Percentiles rank a stretch among this genome's conserved stretches.
Conservation (phyloP, 1,140 invertebrate genomes). For the Sweltsa coloradensis region DNA sequence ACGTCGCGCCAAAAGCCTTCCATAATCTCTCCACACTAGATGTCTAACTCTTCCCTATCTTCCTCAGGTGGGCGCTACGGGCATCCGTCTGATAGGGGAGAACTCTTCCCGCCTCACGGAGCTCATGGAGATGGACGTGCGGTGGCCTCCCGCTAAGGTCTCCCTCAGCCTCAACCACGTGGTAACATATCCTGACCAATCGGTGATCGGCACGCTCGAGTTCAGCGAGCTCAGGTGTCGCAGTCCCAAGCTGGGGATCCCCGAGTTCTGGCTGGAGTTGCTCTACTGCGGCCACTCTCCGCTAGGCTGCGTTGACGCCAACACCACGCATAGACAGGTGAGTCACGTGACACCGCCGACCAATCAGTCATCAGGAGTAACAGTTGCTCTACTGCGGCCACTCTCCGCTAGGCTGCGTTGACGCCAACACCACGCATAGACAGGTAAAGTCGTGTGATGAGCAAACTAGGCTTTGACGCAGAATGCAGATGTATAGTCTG, state of each 20-base stretch:
- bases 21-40: no score
- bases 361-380: not conserved
- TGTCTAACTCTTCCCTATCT: no score
- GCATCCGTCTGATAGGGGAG: no score
- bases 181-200: conserved; percentile 59
- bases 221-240: conserved; percentile 54
- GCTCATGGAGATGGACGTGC: conserved; percentile 57
- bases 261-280: conserved; percentile 58
- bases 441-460: conserved; percentile 31
- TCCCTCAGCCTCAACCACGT: conserved; percentile 56
- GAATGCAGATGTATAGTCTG: no score
- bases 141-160: conserved; percentile 61
- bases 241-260: conserved; percentile 37
- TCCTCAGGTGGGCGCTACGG: no score
- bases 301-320: conserved; percentile 33
- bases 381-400: conserved; percentile 66
- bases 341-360: no score
- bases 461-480: no score
- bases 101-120: no score
- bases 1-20: no score
- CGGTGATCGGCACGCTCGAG: conserved; percentile 54
- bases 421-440: conserved; percentile 33
- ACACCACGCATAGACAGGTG: conserved; percentile 35
- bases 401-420: conserved; percentile 34
- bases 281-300: conserved; percentile 59